These are phyloP conservation scores for Chamaetylas fuelleborni DNA, from an alignment of 2,113 vertebrate species.

Conservation along the genomic window DNA sequence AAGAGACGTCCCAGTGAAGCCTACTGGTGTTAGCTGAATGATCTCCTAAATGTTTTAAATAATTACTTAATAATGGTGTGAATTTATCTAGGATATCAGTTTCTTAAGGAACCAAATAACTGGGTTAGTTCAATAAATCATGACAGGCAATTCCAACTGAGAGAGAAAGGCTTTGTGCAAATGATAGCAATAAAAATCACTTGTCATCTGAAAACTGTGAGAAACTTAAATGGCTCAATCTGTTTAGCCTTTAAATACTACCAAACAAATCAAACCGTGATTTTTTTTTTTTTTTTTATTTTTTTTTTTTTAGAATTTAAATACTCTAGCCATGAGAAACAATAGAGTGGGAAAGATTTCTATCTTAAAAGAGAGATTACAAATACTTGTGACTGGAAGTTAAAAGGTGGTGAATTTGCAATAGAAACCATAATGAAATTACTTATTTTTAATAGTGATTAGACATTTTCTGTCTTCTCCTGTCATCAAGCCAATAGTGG, in stretches of 20 bases:
- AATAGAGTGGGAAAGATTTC: background rate
- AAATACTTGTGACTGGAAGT: background rate
- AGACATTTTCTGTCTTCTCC: background rate
- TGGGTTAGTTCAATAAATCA: background rate
- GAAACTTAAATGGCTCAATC: background rate
- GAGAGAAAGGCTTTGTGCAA: background rate
- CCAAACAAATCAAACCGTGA: background rate
- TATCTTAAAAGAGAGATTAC: background rate
- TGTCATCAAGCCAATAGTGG: background rate
- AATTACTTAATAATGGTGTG: background rate
- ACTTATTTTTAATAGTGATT: background rate
- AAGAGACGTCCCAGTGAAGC: background rate
- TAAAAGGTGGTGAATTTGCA: background rate
- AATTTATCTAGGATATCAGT: background rate
- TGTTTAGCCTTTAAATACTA: background rate
- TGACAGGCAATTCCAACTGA: background rate
- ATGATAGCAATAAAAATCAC: background rate
- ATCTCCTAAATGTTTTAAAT: background rate
- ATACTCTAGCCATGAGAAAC: background rate
- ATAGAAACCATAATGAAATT: background rate
- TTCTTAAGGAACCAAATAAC: background rate
- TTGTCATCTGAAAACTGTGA: constrained; percentile 7
- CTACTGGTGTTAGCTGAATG: background rate
- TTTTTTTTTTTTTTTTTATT: background rate
- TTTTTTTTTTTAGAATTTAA: background rate